Evolutionary conservation across 2,797 vertebrate genomes (phyloP), one percentile per base, ranked within the genome.

Genomic region (Kryptolebias ocellatus): DNA sequence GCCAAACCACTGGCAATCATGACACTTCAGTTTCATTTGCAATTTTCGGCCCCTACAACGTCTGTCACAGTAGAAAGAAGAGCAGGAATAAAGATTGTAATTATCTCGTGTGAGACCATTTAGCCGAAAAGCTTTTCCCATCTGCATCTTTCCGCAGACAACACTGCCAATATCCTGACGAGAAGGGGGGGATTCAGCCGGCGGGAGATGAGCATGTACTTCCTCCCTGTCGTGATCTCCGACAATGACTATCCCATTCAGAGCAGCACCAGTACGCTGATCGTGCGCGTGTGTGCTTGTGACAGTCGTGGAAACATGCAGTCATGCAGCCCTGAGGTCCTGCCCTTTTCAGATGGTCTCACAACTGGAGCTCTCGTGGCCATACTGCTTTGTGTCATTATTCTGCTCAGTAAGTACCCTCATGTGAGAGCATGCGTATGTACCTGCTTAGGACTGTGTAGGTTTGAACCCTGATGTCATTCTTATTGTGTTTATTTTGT

Each of bases 201-300:
- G 5, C 95, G 96, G 1, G 96, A 98, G 92, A 95, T 96, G 89
- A 97, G 92, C 73, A 90, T 93, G 60, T 99, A 98, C 74, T 93
- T 97, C 69, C 89, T 99, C 61, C 97, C 97, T 0, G 95, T 99
- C 24, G 96, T 99, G 73, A 99, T 99, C 80, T 98, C 97, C 0
- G 97, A 99, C 87, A 97, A 96, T 0, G 96, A 97, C 81, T 96
- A 96, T 80, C 97, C 97, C 0, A 96, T 96, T 39, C 96, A 97
- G 91, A 98, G 96, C 92, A 98, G 98, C 93, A 99, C 98, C 0
- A 95, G 96, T 72, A 99, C 97, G 0, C 90, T 99, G 69, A 95
- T 96, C 0, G 95, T 99, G 24, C 94, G 94, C 0, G 97, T 99
- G 78, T 99, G 98, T 0, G 94, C 96, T 4, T 99, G 98, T 0